phyloP scores from a whole-genome alignment of 2,797 vertebrate species.

The Crypturellus tataupa region DNA sequence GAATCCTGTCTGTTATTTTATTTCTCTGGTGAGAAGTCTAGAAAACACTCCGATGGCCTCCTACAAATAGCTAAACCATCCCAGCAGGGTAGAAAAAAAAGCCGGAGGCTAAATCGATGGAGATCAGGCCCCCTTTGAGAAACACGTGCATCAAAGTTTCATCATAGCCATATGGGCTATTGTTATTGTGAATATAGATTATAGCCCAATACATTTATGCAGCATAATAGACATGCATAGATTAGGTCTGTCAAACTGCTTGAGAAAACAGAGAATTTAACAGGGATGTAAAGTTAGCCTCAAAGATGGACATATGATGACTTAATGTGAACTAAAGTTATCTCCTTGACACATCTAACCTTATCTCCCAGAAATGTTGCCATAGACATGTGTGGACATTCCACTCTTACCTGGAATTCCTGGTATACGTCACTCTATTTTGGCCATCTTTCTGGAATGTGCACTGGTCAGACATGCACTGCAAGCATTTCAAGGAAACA shows the following conservation, averaged over 20 bases:
- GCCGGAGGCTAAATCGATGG: neutral
- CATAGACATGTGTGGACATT: neutral
- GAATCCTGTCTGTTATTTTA: slow-evolving; percentile 34
- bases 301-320: neutral
- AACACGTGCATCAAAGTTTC: neutral
- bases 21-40: neutral
- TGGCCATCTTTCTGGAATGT: neutral
- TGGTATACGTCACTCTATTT: neutral
- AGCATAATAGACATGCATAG: neutral
- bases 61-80: neutral
- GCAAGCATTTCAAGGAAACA: neutral
- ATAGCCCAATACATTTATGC: neutral
- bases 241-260: neutral
- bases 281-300: neutral
- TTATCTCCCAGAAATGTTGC: neutral
- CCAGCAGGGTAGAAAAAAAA: neutral
- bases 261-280: neutral
- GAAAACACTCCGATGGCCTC: neutral
- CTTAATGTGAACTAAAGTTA: neutral
- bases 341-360: neutral
- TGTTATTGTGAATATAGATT: neutral
- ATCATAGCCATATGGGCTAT: neutral
- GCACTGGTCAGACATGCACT: neutral
- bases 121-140: neutral
- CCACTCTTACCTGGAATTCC: neutral